A percentile compares a stretch with the other conserved stretches of the same genome.
Evolutionary conservation across 2,797 vertebrate genomes (phyloP).

Genomic region (Neoniphon sammara): DNA sequence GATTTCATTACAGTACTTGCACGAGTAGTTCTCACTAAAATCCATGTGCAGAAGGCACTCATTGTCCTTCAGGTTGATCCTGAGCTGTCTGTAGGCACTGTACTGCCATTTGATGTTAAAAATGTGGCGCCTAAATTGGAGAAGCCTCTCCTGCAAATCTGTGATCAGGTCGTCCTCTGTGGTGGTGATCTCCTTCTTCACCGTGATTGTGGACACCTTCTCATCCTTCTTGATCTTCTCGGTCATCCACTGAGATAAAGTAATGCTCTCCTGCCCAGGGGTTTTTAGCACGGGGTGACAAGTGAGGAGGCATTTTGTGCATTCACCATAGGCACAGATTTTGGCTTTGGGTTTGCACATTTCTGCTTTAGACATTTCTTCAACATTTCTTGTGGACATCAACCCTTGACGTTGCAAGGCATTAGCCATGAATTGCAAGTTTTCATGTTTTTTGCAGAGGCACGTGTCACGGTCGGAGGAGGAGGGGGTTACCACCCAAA

Average conservation of each 20-base stretch:
- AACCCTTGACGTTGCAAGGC: slow-evolving; percentile 16
- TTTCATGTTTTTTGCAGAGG: slow-evolving; percentile 39
- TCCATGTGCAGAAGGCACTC: slow-evolving; percentile 3
- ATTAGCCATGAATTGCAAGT: slow-evolving; percentile 28
- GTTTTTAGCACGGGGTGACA: slow-evolving; percentile 28
- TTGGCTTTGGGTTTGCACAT: slow-evolving; percentile 19
- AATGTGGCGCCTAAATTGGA: slow-evolving; percentile 20
- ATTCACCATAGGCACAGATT: slow-evolving; percentile 21
- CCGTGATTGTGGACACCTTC: slow-evolving; percentile 23
- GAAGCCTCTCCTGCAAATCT: slow-evolving; percentile 29
- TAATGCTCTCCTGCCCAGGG: slow-evolving; percentile 1
- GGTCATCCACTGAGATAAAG: slow-evolving; percentile 26
- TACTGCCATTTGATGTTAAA: slow-evolving; percentile 21
- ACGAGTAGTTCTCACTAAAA: slow-evolving; percentile 12
- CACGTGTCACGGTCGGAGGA: slow-evolving; percentile 34
- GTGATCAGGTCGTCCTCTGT: slow-evolving; percentile 5
- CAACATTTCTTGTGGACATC: slow-evolving; percentile 22
- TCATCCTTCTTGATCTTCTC: slow-evolving; percentile 22
- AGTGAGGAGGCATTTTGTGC: slow-evolving; percentile 31
- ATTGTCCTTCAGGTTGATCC: neutral
- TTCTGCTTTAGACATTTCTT: slow-evolving; percentile 19
- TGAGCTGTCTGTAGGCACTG: neutral
- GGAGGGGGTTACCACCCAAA: slow-evolving; percentile 40
- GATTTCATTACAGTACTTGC: slow-evolving; percentile 10
- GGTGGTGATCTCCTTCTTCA: slow-evolving; percentile 14